A percentile compares a stretch with the other conserved stretches of the same genome.
Conservation (phyloP, 2,888 invertebrate genomes). For the Dromius quadrimaculatus region DNA sequence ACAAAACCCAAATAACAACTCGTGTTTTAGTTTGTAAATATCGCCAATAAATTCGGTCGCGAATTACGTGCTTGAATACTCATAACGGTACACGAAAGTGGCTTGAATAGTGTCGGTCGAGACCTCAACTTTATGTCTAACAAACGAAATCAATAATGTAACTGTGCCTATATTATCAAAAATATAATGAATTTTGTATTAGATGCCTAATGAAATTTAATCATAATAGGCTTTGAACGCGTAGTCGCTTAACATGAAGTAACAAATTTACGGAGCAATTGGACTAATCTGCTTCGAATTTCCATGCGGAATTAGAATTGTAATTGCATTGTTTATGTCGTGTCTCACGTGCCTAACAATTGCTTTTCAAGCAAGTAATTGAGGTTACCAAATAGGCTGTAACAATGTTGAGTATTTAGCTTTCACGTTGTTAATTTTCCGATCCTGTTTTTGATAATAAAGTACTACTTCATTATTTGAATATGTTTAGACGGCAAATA, state of each 20-base stretch:
- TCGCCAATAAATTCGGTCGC: slow-evolving; percentile 41
- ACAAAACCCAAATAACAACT: slow-evolving; percentile 51
- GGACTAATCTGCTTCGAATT: slow-evolving; percentile 28
- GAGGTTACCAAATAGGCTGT: slow-evolving; percentile 22
- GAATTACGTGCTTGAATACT: slow-evolving; percentile 29
- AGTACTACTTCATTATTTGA: too few species aligned
- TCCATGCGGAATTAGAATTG: slow-evolving; percentile 28
- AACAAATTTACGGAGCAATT: slow-evolving; percentile 20
- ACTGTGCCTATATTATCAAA: too few species aligned
- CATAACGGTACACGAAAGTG: slow-evolving; percentile 26
- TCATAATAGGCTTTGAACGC: too few species aligned
- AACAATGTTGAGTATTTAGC: background rate
- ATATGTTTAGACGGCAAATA: too few species aligned
- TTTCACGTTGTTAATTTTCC: too few species aligned
- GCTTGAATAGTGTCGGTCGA: too few species aligned
- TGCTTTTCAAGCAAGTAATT: slow-evolving; percentile 8
- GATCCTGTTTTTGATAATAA: too few species aligned
- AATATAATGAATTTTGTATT: too few species aligned
- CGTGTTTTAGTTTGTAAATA: slow-evolving; percentile 50
- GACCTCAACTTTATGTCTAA: too few species aligned
- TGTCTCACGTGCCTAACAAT: slow-evolving; percentile 30
- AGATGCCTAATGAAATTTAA: too few species aligned
- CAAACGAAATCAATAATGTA: too few species aligned
- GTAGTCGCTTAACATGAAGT: slow-evolving; percentile 9
- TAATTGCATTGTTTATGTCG: slow-evolving; percentile 33